Conservation (phyloP, 2,113 vertebrate genomes). For the Ceyx cyanopectus region DNA sequence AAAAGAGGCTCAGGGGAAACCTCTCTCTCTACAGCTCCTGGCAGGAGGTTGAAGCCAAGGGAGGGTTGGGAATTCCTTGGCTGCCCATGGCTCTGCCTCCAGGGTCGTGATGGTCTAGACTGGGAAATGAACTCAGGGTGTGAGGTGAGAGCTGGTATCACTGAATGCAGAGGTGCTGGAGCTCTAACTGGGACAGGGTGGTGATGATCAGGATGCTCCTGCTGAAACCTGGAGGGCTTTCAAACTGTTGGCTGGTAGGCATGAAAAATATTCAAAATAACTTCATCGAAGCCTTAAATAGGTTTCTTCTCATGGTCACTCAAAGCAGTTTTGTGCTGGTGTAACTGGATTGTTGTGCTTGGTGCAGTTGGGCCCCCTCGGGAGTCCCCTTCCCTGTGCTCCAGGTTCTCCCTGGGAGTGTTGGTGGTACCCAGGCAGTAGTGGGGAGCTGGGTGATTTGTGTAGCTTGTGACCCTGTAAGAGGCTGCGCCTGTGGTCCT, state of each 20-base stretch:
- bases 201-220: neutral
- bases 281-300: neutral
- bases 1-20: no score
- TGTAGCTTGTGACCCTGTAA: neutral
- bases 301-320: neutral
- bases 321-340: neutral
- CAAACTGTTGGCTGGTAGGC: neutral
- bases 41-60: no score
- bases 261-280: neutral
- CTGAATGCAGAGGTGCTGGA: neutral
- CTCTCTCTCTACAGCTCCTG: no score
- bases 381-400: rapidly evolving
- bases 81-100: no score
- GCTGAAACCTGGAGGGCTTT: rapidly evolving
- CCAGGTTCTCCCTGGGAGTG: neutral
- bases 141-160: neutral
- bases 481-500: neutral
- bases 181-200: rapidly evolving
- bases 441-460: neutral
- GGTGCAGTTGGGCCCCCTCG: rapidly evolving
- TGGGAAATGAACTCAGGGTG: neutral
- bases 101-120: neutral
- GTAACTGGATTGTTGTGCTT: neutral
- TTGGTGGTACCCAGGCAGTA: neutral
- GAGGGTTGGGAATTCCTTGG: no score